A percentile compares a stretch with the other conserved stretches of the same genome.
Evolutionary conservation across 2,797 vertebrate genomes (phyloP).

Genomic region (Harpagifer antarcticus): DNA sequence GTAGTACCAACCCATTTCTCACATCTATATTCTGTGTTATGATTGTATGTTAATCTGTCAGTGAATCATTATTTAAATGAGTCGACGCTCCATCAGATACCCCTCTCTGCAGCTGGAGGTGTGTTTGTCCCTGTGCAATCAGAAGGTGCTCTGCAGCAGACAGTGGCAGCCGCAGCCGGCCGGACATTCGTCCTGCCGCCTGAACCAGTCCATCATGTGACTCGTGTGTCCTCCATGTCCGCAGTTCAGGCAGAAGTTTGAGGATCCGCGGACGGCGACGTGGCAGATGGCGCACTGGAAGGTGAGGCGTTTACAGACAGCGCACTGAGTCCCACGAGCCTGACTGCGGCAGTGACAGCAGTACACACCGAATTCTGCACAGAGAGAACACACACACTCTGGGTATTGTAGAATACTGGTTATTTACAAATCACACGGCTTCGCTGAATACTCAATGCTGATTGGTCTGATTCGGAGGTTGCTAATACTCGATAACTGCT

Average conservation of each 20-base stretch:
- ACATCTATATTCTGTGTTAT: no score
- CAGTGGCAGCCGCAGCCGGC: conserved; percentile 97
- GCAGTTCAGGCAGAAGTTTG: conserved; percentile 97
- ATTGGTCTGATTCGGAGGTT: no score
- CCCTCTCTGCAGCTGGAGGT: no score
- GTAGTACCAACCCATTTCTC: no score
- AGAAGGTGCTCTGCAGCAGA: conserved; percentile 95
- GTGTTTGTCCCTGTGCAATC: conserved; percentile 2
- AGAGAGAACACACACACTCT: not conserved
- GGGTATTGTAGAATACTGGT: no score
- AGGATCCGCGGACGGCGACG: conserved; percentile 94
- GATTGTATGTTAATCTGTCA: no score
- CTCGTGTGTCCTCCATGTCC: conserved; percentile 96
- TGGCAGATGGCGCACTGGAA: conserved; percentile 98
- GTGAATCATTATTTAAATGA: no score
- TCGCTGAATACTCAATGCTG: no score
- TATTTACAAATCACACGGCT: no score
- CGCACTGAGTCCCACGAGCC: conserved; percentile 93
- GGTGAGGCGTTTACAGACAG: conserved; percentile 94
- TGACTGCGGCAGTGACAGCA: conserved; percentile 97
- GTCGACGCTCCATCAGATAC: no score
- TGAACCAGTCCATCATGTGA: conserved; percentile 99
- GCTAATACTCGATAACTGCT: no score
- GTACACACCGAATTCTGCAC: conserved; percentile 94
- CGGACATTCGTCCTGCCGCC: conserved; percentile 95